Evolutionary conservation across 2,797 vertebrate species (phyloP).

Genomic region (Ptychadena robeensis): DNA sequence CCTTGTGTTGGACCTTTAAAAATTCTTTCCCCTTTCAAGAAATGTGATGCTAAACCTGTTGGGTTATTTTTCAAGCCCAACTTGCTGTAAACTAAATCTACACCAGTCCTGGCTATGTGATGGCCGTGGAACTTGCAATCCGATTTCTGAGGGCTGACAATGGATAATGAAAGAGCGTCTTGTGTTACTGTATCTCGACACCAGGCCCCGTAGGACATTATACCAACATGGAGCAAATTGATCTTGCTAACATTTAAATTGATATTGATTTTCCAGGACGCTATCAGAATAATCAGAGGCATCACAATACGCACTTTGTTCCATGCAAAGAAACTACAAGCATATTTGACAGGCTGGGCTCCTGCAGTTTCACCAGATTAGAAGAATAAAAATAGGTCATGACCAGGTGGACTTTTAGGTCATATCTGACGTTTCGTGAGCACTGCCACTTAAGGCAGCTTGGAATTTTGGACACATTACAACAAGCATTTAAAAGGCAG

Average conservation of each 20-base stretch:
- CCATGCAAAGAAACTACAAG: not conserved
- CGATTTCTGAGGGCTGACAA: slow-evolving; percentile 12
- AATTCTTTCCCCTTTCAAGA: too few relatives aligned
- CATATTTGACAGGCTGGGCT: too few relatives aligned
- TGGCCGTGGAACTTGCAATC: not conserved
- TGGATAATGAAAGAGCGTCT: slow-evolving; percentile 37
- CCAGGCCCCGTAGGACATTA: slow-evolving; percentile 3
- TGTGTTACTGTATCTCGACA: slow-evolving; percentile 21
- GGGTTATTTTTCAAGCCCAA: not conserved
- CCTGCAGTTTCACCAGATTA: not conserved
- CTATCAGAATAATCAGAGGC: slow-evolving; percentile 37
- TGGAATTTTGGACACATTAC: too few relatives aligned
- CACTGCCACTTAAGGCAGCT: not conserved
- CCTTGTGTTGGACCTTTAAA: too few relatives aligned
- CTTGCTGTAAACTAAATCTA: not conserved
- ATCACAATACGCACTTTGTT: slow-evolving; percentile 25
- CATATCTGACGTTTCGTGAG: not conserved
- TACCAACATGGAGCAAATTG: slow-evolving; percentile 37
- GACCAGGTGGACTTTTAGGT: not conserved
- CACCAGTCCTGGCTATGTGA: not conserved
- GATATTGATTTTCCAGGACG: slow-evolving; percentile 40
- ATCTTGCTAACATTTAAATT: slow-evolving; percentile 40
- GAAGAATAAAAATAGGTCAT: not conserved
- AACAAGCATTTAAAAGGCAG: too few relatives aligned
- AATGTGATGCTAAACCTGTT: not conserved